Evolutionary conservation across 2,113 vertebrate species (phyloP).

Genomic region (Psilopogon haemacephalus): DNA sequence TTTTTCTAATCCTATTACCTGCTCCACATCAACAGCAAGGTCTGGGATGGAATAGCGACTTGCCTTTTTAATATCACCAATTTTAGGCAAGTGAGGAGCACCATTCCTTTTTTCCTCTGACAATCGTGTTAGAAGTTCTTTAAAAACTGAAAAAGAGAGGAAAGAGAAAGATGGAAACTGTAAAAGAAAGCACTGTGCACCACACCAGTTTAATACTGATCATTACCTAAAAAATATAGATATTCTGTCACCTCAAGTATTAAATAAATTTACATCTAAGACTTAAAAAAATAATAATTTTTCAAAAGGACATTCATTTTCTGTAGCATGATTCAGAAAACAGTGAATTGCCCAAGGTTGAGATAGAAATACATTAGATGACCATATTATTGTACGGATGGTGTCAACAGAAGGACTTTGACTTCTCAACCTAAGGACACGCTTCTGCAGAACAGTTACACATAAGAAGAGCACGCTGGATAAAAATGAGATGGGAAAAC

Average conservation of each 20-base stretch:
- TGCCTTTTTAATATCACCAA: conserved; percentile 96
- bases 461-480: not conserved
- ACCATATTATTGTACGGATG: not conserved
- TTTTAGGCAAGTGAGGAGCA: conserved; percentile 95
- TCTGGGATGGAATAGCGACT: conserved; percentile 97
- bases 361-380: not conserved
- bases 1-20: conserved; percentile 96
- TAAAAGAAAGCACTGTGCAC: not conserved
- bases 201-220: not conserved
- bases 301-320: not conserved
- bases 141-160: conserved; percentile 84
- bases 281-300: not conserved
- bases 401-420: not conserved
- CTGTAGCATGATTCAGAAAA: not conserved
- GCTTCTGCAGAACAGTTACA: not conserved
- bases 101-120: conserved; percentile 94
- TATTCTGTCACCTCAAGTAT: not conserved
- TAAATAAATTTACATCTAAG: not conserved
- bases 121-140: conserved; percentile 91
- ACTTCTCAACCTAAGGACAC: not conserved
- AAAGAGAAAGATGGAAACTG: not conserved
- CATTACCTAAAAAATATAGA: not conserved
- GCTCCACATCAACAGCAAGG: conserved; percentile 95
- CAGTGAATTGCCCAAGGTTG: not conserved
- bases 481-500: not conserved